Base-by-base conservation (phyloP, 2,113 vertebrate genomes). In the Campylorhamphus procurvoides region DNA sequence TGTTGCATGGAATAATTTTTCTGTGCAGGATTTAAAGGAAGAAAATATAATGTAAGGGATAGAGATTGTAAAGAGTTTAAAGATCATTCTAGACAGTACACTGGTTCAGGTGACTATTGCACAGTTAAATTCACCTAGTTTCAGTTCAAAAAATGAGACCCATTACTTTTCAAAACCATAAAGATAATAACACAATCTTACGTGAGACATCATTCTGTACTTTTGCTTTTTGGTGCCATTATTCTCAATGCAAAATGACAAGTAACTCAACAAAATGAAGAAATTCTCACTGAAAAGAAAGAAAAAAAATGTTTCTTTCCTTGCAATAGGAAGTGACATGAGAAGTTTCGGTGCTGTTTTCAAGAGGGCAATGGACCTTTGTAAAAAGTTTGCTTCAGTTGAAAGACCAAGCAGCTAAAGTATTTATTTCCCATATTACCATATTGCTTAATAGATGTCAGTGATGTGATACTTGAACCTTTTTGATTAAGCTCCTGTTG, bases 401-500 rank as follows among this genome's bases (percentile, higher is more conserved):
- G 68, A 94, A 93, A 96, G 91, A 95, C 94, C 85, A 90, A 96
- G 73, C 37, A 76, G 5, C 49, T 95, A 83, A 94, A 91, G 89
- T 90, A 95, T 94, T 94, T 96, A 94, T 97, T 97, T 97, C 66
- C 64, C 55, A 84, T 95, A 96, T 97, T 97, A 96, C 68, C 53
- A 75, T 97, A 96, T 96, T 97, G 56, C 88, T 97, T 97, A 95
- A 96, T 96, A 95, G 91, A 94, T 96, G 59, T 89, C 95, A 96
- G 81, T 75, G 73, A 96, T 95, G 84, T 42, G 91, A 96, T 97
- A 97, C 96, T 97, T 96, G 95, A 95, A 97, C 93, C 91, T 97
- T 98, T 98, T 97, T 98, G 97, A 98, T 98, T 98, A 98, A 98
- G 96, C 52, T 88, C 87, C 93, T 97, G 97, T 98, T 98, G 98